Evolutionary conservation across 2,888 invertebrate genomes (phyloP), one percentile per base, ranked within the genome.

Genomic region (Polydrusus pterygomalis): DNA sequence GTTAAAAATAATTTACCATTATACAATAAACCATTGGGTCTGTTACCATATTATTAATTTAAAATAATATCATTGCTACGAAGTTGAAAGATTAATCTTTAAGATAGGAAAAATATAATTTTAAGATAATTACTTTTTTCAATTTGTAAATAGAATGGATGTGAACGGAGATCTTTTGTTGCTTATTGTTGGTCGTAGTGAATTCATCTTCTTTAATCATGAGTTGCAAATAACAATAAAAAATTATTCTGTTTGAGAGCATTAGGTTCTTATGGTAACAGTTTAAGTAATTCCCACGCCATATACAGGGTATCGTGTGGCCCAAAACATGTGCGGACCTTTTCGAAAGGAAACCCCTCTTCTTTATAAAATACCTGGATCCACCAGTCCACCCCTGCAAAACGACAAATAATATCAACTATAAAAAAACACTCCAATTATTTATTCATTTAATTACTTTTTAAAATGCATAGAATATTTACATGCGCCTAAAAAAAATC

Each of bases 1-100:
- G 51, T 20, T 25, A 51, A 51, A 51, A 11, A 13, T 51, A 20
- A 51, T 51, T 13, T 43, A 43, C 43, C n/a, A 43, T 43, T n/a
- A 43, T 43, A 34, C 34, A 34, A 7, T 34, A 34, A 6, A 34
- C 34, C 34, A 34, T 43, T 43, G 13, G 43, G 13, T 20, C 18
- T 20, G 51, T 51, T 51, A 51, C 51, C 43, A 51, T 51, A 51
- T 51, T 20, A 51, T 51, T 51, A 51, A 18, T 51, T 20, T 51
- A 11, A 18, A 51, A 51, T 51, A 51, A 51, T 51, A 51, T 18
- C 51, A 51, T 49, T 43, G 43, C 9, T 40, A 40, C 40, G 40
- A 7, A 49, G 49, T 18, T 49, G 17, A 17, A 49, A 49, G 47
- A 49, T 17, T 8, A 49, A 17, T 17, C 17, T 49, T 49, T 9